Conservation (phyloP, 2,113 vertebrate genomes). For the Chaetura pelagica region DNA sequence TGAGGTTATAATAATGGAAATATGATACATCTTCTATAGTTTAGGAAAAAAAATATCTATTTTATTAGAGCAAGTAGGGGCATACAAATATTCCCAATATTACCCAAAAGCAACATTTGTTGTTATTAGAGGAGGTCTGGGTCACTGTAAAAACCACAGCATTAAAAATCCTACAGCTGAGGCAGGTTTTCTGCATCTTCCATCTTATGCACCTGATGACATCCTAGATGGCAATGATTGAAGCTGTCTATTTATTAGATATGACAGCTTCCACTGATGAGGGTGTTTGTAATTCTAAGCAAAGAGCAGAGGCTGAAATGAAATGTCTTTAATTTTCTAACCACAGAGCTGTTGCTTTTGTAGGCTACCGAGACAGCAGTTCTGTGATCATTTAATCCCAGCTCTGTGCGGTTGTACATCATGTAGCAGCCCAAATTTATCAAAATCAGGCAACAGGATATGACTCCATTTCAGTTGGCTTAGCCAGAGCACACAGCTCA, state of each 20-base stretch:
- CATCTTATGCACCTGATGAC: not conserved
- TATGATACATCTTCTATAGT: not conserved
- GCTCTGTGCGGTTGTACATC: not conserved
- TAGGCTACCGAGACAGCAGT: not conserved
- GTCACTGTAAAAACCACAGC: not conserved
- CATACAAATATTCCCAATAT: not conserved
- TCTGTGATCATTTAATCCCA: not conserved
- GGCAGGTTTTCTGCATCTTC: not conserved
- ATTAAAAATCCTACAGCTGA: not conserved
- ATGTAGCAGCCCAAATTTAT: not conserved
- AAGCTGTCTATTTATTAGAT: constrained; percentile 19
- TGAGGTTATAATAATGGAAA: not conserved
- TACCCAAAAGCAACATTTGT: not conserved
- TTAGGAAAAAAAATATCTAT: not conserved
- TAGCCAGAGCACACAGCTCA: not conserved
- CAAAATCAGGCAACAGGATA: not conserved
- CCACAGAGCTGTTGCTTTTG: not conserved
- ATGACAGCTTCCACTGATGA: constrained; percentile 14
- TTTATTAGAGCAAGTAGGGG: not conserved
- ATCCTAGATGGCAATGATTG: not conserved
- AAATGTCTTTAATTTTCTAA: constrained; percentile 29
- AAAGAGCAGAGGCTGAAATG: not conserved
- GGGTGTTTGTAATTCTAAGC: not conserved
- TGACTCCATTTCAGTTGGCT: not conserved
- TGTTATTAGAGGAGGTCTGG: not conserved